Percentiles rank a stretch among this genome's conserved stretches.
phyloP scores from a whole-genome alignment of 2,113 vertebrate genomes.

The Manacus vitellinus region DNA sequence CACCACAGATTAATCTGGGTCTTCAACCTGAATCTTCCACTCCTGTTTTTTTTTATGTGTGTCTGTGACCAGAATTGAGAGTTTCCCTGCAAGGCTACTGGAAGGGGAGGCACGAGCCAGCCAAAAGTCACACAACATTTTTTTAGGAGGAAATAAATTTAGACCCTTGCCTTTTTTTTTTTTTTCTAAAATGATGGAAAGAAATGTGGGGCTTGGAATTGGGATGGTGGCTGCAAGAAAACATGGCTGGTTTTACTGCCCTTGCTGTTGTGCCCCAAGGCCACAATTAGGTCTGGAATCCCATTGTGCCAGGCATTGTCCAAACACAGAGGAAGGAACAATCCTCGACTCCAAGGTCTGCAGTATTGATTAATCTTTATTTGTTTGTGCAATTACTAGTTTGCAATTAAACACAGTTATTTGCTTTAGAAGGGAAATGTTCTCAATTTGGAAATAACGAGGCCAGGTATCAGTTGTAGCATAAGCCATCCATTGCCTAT shows the following conservation, averaged over 20 bases:
- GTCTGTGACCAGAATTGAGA: background rate
- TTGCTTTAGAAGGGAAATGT: background rate
- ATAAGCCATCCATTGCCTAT: background rate
- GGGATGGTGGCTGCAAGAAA: background rate
- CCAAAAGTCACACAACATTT: background rate
- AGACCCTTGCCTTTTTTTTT: background rate
- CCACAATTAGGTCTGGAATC: conserved; percentile 43
- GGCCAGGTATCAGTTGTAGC: accelerated
- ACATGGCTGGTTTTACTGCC: conserved; percentile 1
- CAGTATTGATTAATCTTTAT: background rate
- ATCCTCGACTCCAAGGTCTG: background rate
- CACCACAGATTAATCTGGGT: background rate
- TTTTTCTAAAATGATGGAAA: background rate
- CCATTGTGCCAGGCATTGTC: background rate
- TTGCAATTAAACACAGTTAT: background rate
- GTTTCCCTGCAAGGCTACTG: background rate
- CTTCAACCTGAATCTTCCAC: background rate
- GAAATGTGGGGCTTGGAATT: background rate
- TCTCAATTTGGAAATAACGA: background rate
- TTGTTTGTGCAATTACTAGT: background rate
- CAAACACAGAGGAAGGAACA: conserved; percentile 6
- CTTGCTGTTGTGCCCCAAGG: background rate
- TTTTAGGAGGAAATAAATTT: conserved; percentile 7
- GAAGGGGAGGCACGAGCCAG: background rate
- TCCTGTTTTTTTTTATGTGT: background rate